Conservation (phyloP, 2,888 invertebrate species). For the Helleia helle region DNA sequence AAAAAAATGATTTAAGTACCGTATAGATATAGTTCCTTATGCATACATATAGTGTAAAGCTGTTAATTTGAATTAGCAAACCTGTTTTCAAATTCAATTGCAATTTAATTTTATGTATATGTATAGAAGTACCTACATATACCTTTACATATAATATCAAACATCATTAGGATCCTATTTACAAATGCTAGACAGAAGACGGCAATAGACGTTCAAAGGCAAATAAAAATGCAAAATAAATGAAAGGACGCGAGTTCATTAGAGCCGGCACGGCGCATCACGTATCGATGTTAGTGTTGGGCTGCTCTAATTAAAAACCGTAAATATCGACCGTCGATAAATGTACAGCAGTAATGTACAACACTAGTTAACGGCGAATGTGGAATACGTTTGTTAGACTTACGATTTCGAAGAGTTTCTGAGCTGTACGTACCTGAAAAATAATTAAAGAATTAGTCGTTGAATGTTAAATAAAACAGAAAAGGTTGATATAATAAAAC, state of each 20-base stretch:
- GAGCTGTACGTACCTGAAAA: slow-evolving; percentile 48
- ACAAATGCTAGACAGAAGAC: slow-evolving; percentile 3
- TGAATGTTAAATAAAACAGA: too few species aligned
- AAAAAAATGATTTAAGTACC: too few species aligned
- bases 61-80: too few species aligned
- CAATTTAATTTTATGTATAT: too few species aligned
- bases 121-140: too few species aligned
- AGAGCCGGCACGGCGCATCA: slow-evolving; percentile 23
- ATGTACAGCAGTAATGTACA: slow-evolving; percentile 21
- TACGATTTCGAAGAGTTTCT: too few species aligned
- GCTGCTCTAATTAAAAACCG: slow-evolving; percentile 47
- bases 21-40: too few species aligned
- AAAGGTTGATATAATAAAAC: too few species aligned
- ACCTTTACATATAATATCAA: slow-evolving; percentile 1
- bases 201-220: slow-evolving; percentile 2
- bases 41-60: too few species aligned
- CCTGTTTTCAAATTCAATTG: too few species aligned
- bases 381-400: too few species aligned
- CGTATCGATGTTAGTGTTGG: slow-evolving; percentile 28
- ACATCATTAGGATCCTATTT: slow-evolving; percentile 12
- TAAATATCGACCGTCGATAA: slow-evolving; percentile 32
- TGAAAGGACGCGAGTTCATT: slow-evolving; percentile 16
- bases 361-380: slow-evolving; percentile 21
- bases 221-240: slow-evolving; percentile 13
- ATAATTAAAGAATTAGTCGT: too few species aligned